Base-by-base conservation (phyloP, 1,140 invertebrate genomes). In the Riptortus pedestris region DNA sequence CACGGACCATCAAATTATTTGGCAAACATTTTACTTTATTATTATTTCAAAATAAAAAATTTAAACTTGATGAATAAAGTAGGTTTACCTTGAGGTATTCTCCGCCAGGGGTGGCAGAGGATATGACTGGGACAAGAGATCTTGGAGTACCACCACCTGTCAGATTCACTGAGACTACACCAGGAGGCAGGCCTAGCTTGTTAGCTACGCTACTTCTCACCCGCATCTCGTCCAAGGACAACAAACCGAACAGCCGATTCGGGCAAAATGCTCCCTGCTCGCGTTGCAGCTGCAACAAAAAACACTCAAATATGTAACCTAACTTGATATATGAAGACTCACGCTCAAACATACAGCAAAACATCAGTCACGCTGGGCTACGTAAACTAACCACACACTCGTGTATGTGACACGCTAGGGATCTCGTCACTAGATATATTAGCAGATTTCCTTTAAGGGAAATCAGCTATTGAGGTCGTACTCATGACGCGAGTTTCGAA, bases 81-180 rank as follows among this genome's bases (percentile, higher is more conserved):
- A 38, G 26, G 20, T 59, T 52, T 29, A 66, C 65, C 24, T 12
- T 22, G 7, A 66, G 52, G 28, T 31, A 66, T 16, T 62, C 28
- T 18, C 60, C 60, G 7, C 60, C 48, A n/a, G 67, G 67, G n/a
- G 14, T 33, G 11, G 62, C 67, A 9, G 12, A 11, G 18, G 63
- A 48, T 1, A 67, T 43, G 20, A 67, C 28, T 2, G 67, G 67
- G 0, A 67, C 61, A 2, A 65, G 22, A 9, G 67, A 66, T 14
- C 48, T n/a, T 9, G 67, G 59, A 14, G 62, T 62, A 14, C 31
- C 58, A 0, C 67, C 67, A 3, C 67, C 67, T 3, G 60, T 52
- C 1, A 67, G 57, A 12, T 58, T 58, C 11, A 68, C 62, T 14
- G 45, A 4, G 1, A 67, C 47, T 2, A 20, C 24, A 14, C 31